Percentiles rank a stretch among this genome's conserved stretches.
Conservation (phyloP, 2,888 invertebrate species). For the Xanthia icteritia region DNA sequence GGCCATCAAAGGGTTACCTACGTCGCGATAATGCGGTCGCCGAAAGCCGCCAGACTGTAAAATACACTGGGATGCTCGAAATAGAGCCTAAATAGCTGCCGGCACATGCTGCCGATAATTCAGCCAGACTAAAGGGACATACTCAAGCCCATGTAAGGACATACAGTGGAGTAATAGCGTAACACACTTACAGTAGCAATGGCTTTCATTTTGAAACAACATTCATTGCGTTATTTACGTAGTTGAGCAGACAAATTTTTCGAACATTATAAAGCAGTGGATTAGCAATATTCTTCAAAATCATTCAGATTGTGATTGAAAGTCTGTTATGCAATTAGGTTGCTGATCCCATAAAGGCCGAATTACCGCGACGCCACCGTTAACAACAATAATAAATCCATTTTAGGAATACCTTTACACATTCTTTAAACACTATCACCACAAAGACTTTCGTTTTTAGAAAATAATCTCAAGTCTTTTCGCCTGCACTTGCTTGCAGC, state of each 20-base stretch:
- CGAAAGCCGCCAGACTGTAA: neutral
- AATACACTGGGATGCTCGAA: conserved; percentile 1
- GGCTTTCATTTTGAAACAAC: no score
- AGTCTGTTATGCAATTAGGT: no score
- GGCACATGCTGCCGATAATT: neutral
- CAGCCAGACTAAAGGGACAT: neutral
- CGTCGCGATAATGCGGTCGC: neutral
- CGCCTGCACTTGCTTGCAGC: conserved; percentile 34
- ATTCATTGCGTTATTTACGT: no score
- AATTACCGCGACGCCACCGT: conserved; percentile 1
- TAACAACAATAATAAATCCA: conserved; percentile 27
- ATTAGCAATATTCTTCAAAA: no score
- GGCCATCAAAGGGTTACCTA: neutral
- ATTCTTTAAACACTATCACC: conserved; percentile 52
- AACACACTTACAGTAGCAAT: no score
- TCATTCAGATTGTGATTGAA: no score
- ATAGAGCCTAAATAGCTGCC: conserved; percentile 5
- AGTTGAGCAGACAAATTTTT: no score
- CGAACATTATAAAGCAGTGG: no score
- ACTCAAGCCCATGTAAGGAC: neutral
- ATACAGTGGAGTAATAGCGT: no score
- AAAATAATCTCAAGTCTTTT: conserved; percentile 38
- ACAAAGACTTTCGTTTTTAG: conserved; percentile 48
- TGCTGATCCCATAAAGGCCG: neutral
- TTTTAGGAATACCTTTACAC: conserved; percentile 23